These are phyloP conservation scores for Melopsittacus undulatus DNA, from an alignment of 2,797 vertebrate genomes.

Conservation along the genomic window DNA sequence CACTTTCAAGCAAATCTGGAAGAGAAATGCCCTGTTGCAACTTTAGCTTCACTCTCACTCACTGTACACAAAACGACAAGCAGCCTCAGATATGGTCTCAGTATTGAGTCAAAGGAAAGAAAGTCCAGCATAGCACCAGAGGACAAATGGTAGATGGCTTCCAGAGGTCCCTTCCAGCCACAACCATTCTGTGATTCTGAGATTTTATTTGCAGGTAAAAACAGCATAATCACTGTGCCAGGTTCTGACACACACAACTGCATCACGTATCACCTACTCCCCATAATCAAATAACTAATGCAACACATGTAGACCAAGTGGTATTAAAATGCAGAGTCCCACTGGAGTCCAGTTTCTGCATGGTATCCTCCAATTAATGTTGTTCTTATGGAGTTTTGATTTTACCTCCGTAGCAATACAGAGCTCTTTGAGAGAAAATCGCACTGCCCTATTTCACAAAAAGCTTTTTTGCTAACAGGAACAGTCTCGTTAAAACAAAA, in stretches of 20 bases:
- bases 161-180: background rate
- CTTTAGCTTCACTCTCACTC: background rate
- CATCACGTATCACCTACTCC: background rate
- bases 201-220: background rate
- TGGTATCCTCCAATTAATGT: background rate
- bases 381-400: rapidly evolving
- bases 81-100: background rate
- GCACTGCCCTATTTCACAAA: rapidly evolving
- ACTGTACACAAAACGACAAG: background rate
- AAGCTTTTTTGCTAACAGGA: background rate
- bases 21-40: background rate
- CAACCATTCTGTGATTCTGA: background rate
- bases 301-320: rapidly evolving
- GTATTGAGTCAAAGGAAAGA: background rate
- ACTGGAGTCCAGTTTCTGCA: background rate
- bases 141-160: rapidly evolving
- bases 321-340: background rate
- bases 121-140: background rate
- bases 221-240: background rate
- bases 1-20: background rate
- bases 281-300: background rate
- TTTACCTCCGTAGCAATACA: rapidly evolving
- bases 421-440: background rate
- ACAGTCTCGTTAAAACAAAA: background rate
- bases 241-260: background rate